Base-by-base conservation (phyloP, 2,888 invertebrate genomes). In the Pseudococcus viburni region DNA sequence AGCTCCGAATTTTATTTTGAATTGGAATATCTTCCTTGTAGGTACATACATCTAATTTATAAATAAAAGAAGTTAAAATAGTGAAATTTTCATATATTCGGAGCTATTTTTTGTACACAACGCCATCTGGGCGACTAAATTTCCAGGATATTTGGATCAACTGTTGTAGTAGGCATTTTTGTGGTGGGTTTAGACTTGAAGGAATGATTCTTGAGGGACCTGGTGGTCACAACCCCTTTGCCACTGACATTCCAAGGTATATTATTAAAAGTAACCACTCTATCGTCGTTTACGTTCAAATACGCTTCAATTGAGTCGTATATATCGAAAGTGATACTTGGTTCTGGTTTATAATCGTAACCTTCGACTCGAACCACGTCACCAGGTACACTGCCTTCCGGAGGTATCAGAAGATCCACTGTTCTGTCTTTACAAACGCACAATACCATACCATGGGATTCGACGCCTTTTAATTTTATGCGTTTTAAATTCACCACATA, bases 391-490 rank as follows among this genome's bases (percentile, higher is more conserved):
- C 94, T 93, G 73, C 93, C 93, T 86, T 90, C 90, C 0, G 97
- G 96, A 15, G 97, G 96, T 84, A 93, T 92, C 0, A 98, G 92
- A 1, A 97, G 94, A 93, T 98, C 97, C 0, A 97, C 96, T 91
- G 95, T 94, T 0, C 95, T 94, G 11, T 94, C 93, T 86, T 94
- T 93, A 59, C 94, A 95, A 3, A 98, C 98, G 93, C 98, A 99
- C 96, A 98, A 97, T 8, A 98, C 97, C 98, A 98, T 98, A 2
- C 96, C 98, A 92, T 98, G 96, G 0, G 98, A 98, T 87, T 95
- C 94, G 22, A 98, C 93, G 85, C 96, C 96, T 88, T 77, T 33
- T 15, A 87, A 39, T 51, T 87, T 87, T 12, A 42, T 15, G 8
- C 51, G 80, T 80, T 73, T 87, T 11, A 87, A 48, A n/a, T 87